These are phyloP conservation scores for Nymphalis c-album DNA, from an alignment of 2,888 invertebrate genomes.

Conservation along the genomic window DNA sequence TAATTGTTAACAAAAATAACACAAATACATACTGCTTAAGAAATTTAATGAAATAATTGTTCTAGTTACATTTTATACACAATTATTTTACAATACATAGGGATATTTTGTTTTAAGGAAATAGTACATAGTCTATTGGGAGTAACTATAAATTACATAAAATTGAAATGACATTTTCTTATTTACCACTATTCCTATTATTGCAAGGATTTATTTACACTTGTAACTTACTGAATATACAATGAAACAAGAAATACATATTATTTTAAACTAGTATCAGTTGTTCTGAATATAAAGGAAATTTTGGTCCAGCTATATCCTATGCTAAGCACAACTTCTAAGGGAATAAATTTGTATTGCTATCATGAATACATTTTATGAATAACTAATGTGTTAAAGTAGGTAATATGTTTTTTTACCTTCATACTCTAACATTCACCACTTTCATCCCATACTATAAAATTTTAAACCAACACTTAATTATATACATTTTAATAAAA, in stretches of 20 bases:
- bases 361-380: constrained; percentile 53
- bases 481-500: constrained; percentile 8
- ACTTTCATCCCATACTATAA: neutral
- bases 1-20: constrained; percentile 20
- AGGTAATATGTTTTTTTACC: constrained; percentile 30
- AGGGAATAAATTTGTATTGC: constrained; percentile 68
- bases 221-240: constrained; percentile 64
- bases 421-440: constrained; percentile 22
- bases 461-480: constrained; percentile 3
- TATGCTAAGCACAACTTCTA: constrained; percentile 76
- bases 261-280: constrained; percentile 56
- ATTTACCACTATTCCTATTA: constrained; percentile 69
- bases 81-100: constrained; percentile 69
- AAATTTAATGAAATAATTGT: constrained; percentile 79
- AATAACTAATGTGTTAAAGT: constrained; percentile 51
- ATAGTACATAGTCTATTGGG: constrained; percentile 56
- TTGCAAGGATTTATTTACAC: constrained; percentile 78
- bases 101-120: constrained; percentile 57
- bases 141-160: constrained; percentile 74
- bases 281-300: constrained; percentile 71
- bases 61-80: constrained; percentile 80
- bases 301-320: constrained; percentile 81
- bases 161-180: constrained; percentile 56
- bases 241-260: constrained; percentile 60
- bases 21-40: constrained; percentile 61